These are phyloP conservation scores for Anolis apletophallus DNA, from an alignment of 2,797 vertebrate species.

Conservation along the genomic window DNA sequence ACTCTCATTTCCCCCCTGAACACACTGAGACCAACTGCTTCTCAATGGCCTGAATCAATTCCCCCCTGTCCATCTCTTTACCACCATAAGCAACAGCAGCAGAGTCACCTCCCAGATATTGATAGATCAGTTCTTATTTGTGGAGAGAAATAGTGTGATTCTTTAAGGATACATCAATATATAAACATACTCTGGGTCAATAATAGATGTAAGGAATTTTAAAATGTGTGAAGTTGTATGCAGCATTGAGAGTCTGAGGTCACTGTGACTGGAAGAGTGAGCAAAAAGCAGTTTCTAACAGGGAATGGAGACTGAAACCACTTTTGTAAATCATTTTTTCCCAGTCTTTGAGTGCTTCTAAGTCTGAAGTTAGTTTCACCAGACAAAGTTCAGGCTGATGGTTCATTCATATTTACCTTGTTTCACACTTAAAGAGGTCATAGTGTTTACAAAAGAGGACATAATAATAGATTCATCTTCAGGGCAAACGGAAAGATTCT, in stretches of 20 bases:
- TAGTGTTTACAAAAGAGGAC: slow-evolving; percentile 99
- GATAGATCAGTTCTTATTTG: too few relatives aligned
- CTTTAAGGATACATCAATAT: background rate
- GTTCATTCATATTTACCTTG: slow-evolving; percentile 83
- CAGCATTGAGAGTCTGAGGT: background rate
- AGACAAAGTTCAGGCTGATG: background rate
- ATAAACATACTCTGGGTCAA: background rate
- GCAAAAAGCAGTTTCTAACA: background rate
- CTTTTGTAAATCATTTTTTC: background rate
- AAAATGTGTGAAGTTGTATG: background rate
- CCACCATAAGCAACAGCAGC: too few relatives aligned
- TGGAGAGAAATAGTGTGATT: background rate
- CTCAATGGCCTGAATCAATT: too few relatives aligned
- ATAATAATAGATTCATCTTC: slow-evolving; percentile 99
- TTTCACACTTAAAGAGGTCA: slow-evolving; percentile 98
- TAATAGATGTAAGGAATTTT: background rate
- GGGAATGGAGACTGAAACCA: background rate
- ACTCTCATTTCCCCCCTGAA: too few relatives aligned
- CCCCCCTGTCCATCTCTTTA: too few relatives aligned
- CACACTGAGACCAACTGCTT: too few relatives aligned
- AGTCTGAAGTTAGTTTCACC: background rate
- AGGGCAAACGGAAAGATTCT: slow-evolving; percentile 99
- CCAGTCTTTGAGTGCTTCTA: background rate
- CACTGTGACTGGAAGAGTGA: background rate
- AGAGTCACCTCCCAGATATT: background rate